Base-by-base conservation (phyloP, 2,797 vertebrate genomes). In the Varecia variegata region DNA sequence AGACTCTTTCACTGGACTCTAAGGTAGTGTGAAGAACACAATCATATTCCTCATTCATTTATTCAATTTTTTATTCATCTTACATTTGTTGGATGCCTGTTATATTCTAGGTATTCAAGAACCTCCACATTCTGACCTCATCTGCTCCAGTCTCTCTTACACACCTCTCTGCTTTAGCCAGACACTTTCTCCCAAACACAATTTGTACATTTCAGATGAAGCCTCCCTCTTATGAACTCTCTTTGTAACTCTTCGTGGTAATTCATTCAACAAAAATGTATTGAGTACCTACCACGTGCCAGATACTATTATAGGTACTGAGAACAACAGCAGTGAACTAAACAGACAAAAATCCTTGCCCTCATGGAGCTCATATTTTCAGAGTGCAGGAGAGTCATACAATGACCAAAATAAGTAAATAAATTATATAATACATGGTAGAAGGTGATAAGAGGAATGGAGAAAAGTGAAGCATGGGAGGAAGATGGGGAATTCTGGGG, bases 341-440 rank as follows among this genome's bases (percentile, higher is more conserved):
- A 76, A 58, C 35, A 76, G 21, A 82, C 35, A 90, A 62, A 88
- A 32, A 45, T 65, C 60, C 45, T 94, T 84, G 35, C 21, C 60
- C 30, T 95, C 10, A 4, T 27, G n/a, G 65, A 88, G 43, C 38
- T 94, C 43, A 47, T 20, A 45, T 86, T 89, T 82, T 71, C 45
- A 7, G 82, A 91, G 47, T 11, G 45, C 32, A 43, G 38, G 58
- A 58, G 50, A 84, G 77, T 94, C 70, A 81, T 32, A 62, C 58
- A 88, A 76, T 52, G 80, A 70, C 3, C 60, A 74, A 92, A 93
- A 73, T 62, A 93, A 94, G 70, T 62, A 70, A 90, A 77, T 60
- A 65, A 74, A 35, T 40, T n/a, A 67, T 32, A 25, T 27, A 13
- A 68, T 50, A n/a, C 65, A 60, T 56, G 30, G 68, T 56, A 54